Base-by-base conservation (phyloP, 2,797 vertebrate species). In the Neosilurus mollespiculum region DNA sequence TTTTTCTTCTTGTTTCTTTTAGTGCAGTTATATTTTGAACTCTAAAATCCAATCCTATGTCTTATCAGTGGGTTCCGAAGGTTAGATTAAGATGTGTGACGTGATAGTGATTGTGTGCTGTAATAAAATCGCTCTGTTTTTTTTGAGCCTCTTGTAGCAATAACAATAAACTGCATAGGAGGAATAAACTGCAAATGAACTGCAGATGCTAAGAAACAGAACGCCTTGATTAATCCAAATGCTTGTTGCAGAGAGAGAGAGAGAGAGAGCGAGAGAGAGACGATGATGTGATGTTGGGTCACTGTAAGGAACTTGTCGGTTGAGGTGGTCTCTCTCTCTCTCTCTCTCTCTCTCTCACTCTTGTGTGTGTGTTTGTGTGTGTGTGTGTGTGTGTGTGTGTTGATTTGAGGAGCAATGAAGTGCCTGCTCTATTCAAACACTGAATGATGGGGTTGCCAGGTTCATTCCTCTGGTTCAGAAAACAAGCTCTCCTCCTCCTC, bases 331-430 rank as follows among this genome's bases (percentile, higher is more conserved):
- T 34, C 53, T 71, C 43, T 71, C 9, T 72, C 4, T 43, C 37
- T 43, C 37, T 43, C 37, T 43, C 37, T 43, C 37, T 43, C 37
- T 43, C 37, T 43, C 37, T 43, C 37, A 2, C 37, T n/a, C n/a
- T n/a, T n/a, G n/a, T n/a, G n/a, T n/a, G n/a, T n/a, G 69, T 54
- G 49, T 53, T 22, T 75, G 72, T 75, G 53, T 84, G 78, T 83
- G 34, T 71, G 71, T 43, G 18, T 53, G 22, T 64, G 76, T 91
- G 88, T 91, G 91, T 89, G 82, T 83, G 91, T 91, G 91, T 91
- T 94, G 93, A 93, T 94, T 92, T 93, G 91, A 93, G 92, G 94
- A 95, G 94, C 94, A 94, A 95, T 94, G 93, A 94, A 93, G 93
- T 94, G 91, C 92, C 93, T 94, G 92, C 92, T 93, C 90, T 93